Base-by-base conservation (phyloP, 2,113 vertebrate genomes). In the Erpornis zantholeuca region DNA sequence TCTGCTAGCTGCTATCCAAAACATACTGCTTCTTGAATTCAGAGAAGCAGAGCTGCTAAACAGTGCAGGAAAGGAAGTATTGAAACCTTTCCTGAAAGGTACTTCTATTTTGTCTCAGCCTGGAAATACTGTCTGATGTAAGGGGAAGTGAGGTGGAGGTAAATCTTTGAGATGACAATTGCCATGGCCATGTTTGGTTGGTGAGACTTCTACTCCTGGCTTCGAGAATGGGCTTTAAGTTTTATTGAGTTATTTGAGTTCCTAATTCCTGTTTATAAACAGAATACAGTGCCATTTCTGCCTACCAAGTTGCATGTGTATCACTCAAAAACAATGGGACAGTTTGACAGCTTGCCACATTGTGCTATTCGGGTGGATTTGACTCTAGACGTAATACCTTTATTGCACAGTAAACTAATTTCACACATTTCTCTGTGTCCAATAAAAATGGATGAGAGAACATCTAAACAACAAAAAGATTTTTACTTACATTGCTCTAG, bases 401-500 rank as follows among this genome's bases (percentile, higher is more conserved):
- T 64, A 49, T 44, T 71, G 52, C 63, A 85, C 28, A 60, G 33
- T 18, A 78, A 77, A 40, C 15, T 33, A n/a, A 44, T 69, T 31
- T 54, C 38, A 88, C 19, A 15, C 23, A n/a, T 53, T 53, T 87
- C 31, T 72, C 35, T 19, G 10, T 75, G 22, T 44, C 42, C 50
- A 77, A 13, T 31, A 59, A 90, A 77, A 90, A 80, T 12, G 31
- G 59, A 47, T 63, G 38, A 60, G 36, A 69, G 28, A 44, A 57
- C 23, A 80, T 66, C 33, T n/a, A 85, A 76, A 42, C 19, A 45
- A 42, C 29, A 54, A 40, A 45, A 36, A 15, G 1, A 25, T 20
- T 82, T 82, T 79, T 72, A 90, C 75, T 91, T 78, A 80, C 29
- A 35, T 57, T 79, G 50, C 10, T 71, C 31, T 79, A 65, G 42